phyloP scores from a whole-genome alignment of 2,113 vertebrate genomes.

The Hystrix brachyura region DNA sequence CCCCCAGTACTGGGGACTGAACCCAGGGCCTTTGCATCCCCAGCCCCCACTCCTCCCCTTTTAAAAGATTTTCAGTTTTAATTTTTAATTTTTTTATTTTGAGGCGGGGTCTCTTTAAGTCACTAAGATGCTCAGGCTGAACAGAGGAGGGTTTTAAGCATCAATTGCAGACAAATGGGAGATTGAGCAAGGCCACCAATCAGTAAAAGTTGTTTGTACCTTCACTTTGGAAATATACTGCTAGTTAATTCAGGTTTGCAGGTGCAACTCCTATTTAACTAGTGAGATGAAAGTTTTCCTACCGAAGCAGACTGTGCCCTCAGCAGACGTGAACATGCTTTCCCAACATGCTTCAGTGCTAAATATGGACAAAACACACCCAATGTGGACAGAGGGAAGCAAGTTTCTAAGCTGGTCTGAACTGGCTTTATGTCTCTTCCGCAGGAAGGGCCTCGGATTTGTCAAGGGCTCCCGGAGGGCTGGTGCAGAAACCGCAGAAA shows the following conservation, averaged over 20 bases:
- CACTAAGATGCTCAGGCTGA: neutral
- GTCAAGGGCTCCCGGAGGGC: neutral
- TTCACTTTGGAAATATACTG: conserved; percentile 6
- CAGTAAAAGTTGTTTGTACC: neutral
- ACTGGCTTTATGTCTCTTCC: neutral
- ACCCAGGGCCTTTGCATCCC: too few species aligned
- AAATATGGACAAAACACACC: neutral
- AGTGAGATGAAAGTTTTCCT: neutral
- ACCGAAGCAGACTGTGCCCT: neutral
- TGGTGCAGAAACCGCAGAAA: neutral
- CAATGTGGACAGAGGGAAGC: neutral
- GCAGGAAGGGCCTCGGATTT: neutral
- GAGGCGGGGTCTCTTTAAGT: too few species aligned
- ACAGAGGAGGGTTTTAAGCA: neutral
- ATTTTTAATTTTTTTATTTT: too few species aligned
- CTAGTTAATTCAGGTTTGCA: neutral
- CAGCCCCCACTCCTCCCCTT: too few species aligned
- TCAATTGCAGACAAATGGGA: neutral
- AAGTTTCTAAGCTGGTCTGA: conserved; percentile 20
- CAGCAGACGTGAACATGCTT: neutral
- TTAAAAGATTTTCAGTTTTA: too few species aligned
- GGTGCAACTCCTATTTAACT: neutral
- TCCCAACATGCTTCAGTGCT: neutral
- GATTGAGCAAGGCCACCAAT: neutral
- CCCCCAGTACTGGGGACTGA: too few species aligned